These are phyloP conservation scores for Spea multiplicata DNA, from an alignment of 2,113 vertebrate genomes.

Conservation along the genomic window DNA sequence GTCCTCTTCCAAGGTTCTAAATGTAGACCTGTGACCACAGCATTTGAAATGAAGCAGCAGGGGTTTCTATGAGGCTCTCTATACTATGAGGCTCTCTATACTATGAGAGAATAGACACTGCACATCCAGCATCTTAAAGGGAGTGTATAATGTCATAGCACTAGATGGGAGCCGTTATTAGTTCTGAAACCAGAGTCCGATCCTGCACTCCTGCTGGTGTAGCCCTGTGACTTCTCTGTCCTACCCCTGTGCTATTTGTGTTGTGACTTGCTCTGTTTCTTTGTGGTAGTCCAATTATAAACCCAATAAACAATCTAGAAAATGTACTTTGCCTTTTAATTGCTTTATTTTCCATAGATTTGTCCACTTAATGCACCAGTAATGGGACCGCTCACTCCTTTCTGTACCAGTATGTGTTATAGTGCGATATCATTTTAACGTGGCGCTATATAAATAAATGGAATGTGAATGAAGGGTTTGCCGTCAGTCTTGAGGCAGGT, in stretches of 20 bases:
- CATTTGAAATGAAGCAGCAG: constrained; percentile 55
- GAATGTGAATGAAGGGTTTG: too few relatives aligned
- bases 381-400: too few relatives aligned
- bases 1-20: not conserved
- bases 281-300: constrained; percentile 82
- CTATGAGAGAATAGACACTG: not conserved
- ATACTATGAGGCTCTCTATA: too few relatives aligned
- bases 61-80: not conserved
- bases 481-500: too few relatives aligned
- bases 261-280: constrained; percentile 82
- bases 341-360: too few relatives aligned
- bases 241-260: constrained; percentile 67
- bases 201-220: constrained; percentile 25
- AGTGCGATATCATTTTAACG: too few relatives aligned
- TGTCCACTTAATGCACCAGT: too few relatives aligned
- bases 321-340: not conserved
- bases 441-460: too few relatives aligned
- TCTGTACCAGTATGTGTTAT: too few relatives aligned
- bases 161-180: constrained; percentile 21
- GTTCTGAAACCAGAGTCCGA: not conserved
- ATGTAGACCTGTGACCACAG: not conserved
- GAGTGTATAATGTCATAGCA: constrained; percentile 16
- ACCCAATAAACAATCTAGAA: constrained; percentile 76
- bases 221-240: constrained; percentile 43
- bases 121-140: constrained; percentile 1